Percentiles rank a stretch among this genome's conserved stretches.
These are phyloP conservation scores for Acipenser transmontanus DNA, from an alignment of 2,797 vertebrate species.

Conservation along the genomic window DNA sequence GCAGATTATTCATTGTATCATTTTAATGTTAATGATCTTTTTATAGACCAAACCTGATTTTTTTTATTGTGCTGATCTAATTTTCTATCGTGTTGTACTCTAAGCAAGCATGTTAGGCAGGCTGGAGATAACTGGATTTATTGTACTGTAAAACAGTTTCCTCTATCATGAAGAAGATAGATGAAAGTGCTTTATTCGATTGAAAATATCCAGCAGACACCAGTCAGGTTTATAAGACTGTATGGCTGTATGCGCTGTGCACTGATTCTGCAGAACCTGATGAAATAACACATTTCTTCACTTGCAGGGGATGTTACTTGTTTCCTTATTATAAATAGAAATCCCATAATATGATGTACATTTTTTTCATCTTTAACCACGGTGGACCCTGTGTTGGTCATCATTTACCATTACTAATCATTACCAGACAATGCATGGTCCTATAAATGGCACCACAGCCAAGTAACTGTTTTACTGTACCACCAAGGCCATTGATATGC, in stretches of 20 bases:
- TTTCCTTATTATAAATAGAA: slow-evolving; percentile 36
- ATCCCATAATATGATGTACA: slow-evolving; percentile 60
- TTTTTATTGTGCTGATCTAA: slow-evolving; percentile 20
- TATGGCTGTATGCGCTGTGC: background rate
- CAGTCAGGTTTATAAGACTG: slow-evolving; percentile 1
- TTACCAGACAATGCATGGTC: no score
- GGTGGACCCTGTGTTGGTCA: slow-evolving; percentile 45
- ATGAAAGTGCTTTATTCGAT: slow-evolving; percentile 13
- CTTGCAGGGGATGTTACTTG: background rate
- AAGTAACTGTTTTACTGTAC: no score
- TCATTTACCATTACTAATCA: no score
- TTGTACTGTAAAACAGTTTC: slow-evolving; percentile 19
- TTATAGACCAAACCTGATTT: slow-evolving; percentile 12
- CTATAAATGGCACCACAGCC: no score
- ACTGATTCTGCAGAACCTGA: no score
- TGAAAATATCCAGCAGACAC: slow-evolving; percentile 7
- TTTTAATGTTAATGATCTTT: slow-evolving; percentile 19
- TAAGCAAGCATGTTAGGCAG: slow-evolving; percentile 17
- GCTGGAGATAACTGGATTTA: slow-evolving; percentile 20
- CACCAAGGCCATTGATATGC: no score
- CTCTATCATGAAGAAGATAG: slow-evolving; percentile 13
- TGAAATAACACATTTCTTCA: background rate
- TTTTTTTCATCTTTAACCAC: slow-evolving; percentile 39
- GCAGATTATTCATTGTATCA: slow-evolving; percentile 16
- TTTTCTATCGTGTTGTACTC: slow-evolving; percentile 17